Evolutionary conservation across 2,888 invertebrate genomes (phyloP).

Genomic region (Danaus chrysippus): DNA sequence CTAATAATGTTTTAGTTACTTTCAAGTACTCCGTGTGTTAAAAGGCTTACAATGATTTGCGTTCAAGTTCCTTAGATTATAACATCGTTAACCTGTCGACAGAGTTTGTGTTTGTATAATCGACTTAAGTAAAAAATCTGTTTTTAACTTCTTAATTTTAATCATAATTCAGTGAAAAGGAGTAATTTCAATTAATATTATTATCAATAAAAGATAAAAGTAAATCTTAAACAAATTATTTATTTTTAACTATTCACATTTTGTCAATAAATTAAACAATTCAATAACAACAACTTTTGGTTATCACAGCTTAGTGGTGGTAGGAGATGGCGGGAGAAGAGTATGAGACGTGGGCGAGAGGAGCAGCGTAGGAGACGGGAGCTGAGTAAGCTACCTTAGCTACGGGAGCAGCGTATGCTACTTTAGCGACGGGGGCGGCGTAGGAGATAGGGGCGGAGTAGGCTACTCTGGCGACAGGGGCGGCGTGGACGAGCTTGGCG

Average conservation of each 20-base stretch:
- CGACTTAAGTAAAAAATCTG: no score
- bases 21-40: no score
- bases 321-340: slow-evolving; percentile 59
- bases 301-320: slow-evolving; percentile 48
- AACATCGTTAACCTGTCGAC: no score
- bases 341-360: slow-evolving; percentile 49
- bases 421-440: slow-evolving; percentile 38
- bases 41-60: no score
- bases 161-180: no score
- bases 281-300: slow-evolving; percentile 24
- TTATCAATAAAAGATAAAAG: no score
- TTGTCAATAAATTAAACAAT: slow-evolving; percentile 34
- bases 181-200: no score
- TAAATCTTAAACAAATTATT: no score
- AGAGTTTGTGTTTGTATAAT: no score
- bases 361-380: slow-evolving; percentile 38
- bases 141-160: no score
- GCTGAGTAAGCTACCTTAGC: slow-evolving; percentile 42
- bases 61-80: no score
- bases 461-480: slow-evolving; percentile 39
- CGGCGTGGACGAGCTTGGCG: slow-evolving; percentile 40
- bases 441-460: slow-evolving; percentile 38
- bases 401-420: slow-evolving; percentile 39
- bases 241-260: slow-evolving; percentile 21
- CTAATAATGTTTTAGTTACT: no score